Evolutionary conservation across 2,888 invertebrate genomes (phyloP).

Genomic region (Argyresthia albistria): DNA sequence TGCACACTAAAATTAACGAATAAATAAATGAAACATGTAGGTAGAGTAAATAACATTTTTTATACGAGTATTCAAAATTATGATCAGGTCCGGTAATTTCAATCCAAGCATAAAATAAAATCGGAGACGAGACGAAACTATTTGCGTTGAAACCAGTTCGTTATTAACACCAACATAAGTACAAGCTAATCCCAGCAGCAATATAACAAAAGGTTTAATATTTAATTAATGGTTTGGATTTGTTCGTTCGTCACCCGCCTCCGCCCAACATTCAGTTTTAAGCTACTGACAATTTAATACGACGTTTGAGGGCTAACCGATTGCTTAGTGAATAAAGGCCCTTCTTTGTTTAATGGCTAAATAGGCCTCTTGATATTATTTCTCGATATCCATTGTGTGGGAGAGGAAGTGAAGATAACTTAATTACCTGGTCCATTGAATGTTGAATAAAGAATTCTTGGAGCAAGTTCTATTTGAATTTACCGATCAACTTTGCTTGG

Average conservation of each 20-base stretch:
- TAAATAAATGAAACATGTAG: no score
- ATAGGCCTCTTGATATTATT: not conserved
- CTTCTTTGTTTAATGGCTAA: slow-evolving; percentile 2
- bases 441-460: not conserved
- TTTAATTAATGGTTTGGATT: slow-evolving; percentile 55
- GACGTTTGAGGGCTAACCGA: slow-evolving; percentile 16
- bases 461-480: no score
- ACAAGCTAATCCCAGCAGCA: no score
- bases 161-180: no score
- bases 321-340: slow-evolving; percentile 3
- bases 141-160: no score
- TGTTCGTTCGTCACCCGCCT: slow-evolving; percentile 46
- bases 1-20: no score
- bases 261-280: slow-evolving; percentile 46
- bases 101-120: no score
- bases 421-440: not conserved
- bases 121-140: no score
- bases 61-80: no score
- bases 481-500: no score
- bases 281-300: slow-evolving; percentile 26
- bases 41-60: no score
- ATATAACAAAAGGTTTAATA: slow-evolving; percentile 6
- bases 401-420: slow-evolving; percentile 1
- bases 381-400: not conserved
- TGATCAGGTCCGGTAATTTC: no score